Conservation (phyloP, 2,888 invertebrate genomes). For the Atherix ibis region DNA sequence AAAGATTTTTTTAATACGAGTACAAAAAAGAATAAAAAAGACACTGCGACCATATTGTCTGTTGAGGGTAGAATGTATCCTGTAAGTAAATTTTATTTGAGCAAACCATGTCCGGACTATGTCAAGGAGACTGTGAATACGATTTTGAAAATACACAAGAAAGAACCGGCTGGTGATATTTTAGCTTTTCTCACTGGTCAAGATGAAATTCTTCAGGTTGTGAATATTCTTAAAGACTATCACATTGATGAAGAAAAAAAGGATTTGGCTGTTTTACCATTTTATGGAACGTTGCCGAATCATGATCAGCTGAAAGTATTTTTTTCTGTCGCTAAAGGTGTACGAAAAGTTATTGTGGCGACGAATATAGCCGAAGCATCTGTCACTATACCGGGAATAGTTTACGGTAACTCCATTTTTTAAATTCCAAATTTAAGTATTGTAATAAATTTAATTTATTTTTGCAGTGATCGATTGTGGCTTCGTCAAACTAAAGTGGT, state of each 20-base stretch:
- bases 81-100: slow-evolving; percentile 67
- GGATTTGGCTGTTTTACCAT: slow-evolving; percentile 54
- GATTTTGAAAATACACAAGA: slow-evolving; percentile 73
- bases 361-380: slow-evolving; percentile 97
- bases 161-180: slow-evolving; percentile 71
- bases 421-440: neutral
- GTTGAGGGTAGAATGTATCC: slow-evolving; percentile 81
- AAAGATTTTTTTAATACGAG: slow-evolving; percentile 56
- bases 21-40: slow-evolving; percentile 35
- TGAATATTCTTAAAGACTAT: slow-evolving; percentile 44
- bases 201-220: slow-evolving; percentile 79
- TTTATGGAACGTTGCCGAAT: slow-evolving; percentile 82
- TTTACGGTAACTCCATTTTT: slow-evolving; percentile 48
- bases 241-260: slow-evolving; percentile 35
- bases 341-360: slow-evolving; percentile 79
- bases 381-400: slow-evolving; percentile 84
- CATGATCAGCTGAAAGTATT: slow-evolving; percentile 71
- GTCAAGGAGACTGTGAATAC: slow-evolving; percentile 77
- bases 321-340: slow-evolving; percentile 48
- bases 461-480: slow-evolving; percentile 82
- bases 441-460: slow-evolving; percentile 2
- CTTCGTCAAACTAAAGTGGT: slow-evolving; percentile 87
- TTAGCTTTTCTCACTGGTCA: slow-evolving; percentile 84
- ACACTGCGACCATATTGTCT: slow-evolving; percentile 66
- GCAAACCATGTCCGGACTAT: slow-evolving; percentile 81